phyloP scores from a whole-genome alignment of 1,140 invertebrate species.

The Halesus radiatus region DNA sequence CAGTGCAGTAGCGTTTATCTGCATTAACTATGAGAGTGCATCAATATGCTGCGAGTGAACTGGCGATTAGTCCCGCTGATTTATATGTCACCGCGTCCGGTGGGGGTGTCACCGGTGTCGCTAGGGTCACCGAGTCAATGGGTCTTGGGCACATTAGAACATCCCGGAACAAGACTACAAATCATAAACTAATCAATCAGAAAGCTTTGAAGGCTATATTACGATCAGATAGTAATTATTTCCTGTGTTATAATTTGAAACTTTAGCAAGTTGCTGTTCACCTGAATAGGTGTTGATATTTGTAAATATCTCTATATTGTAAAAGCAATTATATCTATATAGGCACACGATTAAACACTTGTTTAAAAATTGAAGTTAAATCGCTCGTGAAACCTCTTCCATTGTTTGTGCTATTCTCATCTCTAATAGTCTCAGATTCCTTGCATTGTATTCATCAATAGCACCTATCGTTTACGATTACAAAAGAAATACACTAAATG shows the following conservation, averaged over 20 bases:
- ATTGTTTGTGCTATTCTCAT: too few species aligned
- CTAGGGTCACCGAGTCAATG: not conserved
- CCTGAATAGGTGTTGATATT: too few species aligned
- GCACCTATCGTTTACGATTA: slow-evolving; percentile 8
- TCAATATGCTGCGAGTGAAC: slow-evolving; percentile 31
- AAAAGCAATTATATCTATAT: too few species aligned
- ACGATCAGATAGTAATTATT: too few species aligned
- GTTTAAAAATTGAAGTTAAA: too few species aligned
- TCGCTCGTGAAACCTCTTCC: too few species aligned
- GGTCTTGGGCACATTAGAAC: slow-evolving; percentile 17
- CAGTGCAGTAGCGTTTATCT: not conserved
- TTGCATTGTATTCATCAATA: slow-evolving; percentile 7
- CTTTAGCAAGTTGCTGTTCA: too few species aligned
- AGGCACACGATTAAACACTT: too few species aligned
- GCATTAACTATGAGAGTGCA: not conserved
- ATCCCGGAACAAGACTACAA: not conserved
- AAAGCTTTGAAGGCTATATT: too few species aligned
- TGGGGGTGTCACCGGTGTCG: not conserved
- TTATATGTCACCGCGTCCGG: slow-evolving; percentile 47
- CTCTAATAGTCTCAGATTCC: not conserved
- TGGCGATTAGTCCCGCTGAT: slow-evolving; percentile 40
- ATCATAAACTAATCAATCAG: not conserved
- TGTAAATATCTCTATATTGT: too few species aligned
- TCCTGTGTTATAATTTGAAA: too few species aligned
- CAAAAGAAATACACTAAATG: slow-evolving; percentile 31